Evolutionary conservation across 2,113 vertebrate species (phyloP).

Genomic region (Copsychus sechellarum): DNA sequence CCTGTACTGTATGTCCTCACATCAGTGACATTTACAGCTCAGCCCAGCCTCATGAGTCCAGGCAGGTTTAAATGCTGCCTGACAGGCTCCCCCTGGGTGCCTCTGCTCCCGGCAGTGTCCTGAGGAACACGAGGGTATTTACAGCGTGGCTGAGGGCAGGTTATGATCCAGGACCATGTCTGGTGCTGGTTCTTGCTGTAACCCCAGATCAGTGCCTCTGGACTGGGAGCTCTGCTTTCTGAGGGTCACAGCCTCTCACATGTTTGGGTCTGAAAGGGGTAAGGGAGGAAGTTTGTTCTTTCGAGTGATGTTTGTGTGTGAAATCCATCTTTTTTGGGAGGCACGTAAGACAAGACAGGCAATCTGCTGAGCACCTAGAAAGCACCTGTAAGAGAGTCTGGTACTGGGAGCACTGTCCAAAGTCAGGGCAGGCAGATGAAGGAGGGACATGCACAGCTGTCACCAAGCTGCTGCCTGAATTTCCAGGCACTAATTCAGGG

Average conservation of each 20-base stretch:
- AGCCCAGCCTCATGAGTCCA: background rate
- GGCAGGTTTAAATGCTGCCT: background rate
- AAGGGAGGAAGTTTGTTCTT: no score
- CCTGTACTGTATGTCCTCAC: background rate
- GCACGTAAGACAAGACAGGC: background rate
- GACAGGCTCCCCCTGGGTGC: background rate
- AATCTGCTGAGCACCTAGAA: background rate
- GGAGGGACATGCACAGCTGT: background rate
- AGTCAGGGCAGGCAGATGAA: background rate
- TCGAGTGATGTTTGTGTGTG: no score
- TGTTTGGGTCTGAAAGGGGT: background rate
- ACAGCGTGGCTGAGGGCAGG: background rate
- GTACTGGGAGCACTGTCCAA: background rate
- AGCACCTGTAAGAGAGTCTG: background rate
- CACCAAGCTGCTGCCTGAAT: background rate
- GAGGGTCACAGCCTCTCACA: accelerated
- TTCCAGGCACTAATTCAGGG: background rate
- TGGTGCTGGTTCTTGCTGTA: background rate
- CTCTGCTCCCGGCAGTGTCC: background rate
- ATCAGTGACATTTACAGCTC: background rate
- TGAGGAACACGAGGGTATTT: background rate
- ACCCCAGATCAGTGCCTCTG: background rate
- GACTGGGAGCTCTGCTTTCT: background rate
- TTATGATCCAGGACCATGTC: background rate
- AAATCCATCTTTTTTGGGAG: background rate